phyloP scores from a whole-genome alignment of 2,113 vertebrate species.

The Orcinus orca region DNA sequence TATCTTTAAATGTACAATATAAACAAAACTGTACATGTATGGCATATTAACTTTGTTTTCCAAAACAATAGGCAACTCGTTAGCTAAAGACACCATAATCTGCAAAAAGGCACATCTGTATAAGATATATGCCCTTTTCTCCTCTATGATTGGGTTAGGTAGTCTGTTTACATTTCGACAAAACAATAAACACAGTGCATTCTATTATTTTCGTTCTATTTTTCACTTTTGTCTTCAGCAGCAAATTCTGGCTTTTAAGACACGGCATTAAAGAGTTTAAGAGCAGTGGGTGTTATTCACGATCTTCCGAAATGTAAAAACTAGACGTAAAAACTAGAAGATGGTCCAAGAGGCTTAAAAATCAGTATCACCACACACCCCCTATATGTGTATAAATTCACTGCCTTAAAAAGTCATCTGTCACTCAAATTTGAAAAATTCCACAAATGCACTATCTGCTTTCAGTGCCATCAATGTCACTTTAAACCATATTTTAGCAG shows the following conservation, averaged over 20 bases:
- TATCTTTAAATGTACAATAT: constrained; percentile 91
- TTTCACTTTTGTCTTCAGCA: constrained; percentile 80
- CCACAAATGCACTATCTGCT: constrained; percentile 80
- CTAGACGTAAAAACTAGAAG: constrained; percentile 42
- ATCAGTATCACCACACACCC: constrained; percentile 11
- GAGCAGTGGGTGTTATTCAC: constrained; percentile 70
- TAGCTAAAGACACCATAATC: constrained; percentile 88
- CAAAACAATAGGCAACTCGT: constrained; percentile 90
- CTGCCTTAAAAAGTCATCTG: constrained; percentile 87
- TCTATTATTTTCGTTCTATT: constrained; percentile 74
- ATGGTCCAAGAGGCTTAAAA: constrained; percentile 67
- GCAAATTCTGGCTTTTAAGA: constrained; percentile 84
- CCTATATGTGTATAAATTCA: constrained; percentile 56
- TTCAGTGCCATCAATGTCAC: constrained; percentile 84
- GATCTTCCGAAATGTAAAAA: constrained; percentile 55
- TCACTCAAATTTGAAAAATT: constrained; percentile 82
- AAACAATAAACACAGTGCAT: constrained; percentile 68
- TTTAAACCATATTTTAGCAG: constrained; percentile 80
- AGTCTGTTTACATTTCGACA: constrained; percentile 67
- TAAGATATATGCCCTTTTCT: constrained; percentile 84
- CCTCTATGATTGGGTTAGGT: constrained; percentile 31
- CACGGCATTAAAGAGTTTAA: constrained; percentile 70
- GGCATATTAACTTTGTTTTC: constrained; percentile 89
- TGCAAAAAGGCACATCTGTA: constrained; percentile 96
- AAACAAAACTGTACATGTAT: constrained; percentile 93